A percentile compares a stretch with the other conserved stretches of the same genome.
phyloP scores from a whole-genome alignment of 2,113 vertebrate genomes.

The Vimba vimba region DNA sequence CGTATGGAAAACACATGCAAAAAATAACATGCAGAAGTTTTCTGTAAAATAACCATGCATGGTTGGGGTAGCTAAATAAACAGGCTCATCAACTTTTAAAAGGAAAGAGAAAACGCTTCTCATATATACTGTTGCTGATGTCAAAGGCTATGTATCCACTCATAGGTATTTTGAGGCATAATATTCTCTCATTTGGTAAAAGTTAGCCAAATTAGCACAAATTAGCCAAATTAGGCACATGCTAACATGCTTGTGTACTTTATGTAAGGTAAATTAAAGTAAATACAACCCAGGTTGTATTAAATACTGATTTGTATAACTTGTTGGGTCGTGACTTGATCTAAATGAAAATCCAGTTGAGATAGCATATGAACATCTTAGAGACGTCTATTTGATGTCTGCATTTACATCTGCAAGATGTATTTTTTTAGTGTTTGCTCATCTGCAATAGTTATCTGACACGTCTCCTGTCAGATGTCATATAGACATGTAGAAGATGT shows the following conservation, averaged over 20 bases:
- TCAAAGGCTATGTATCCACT: neutral
- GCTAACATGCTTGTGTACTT: neutral
- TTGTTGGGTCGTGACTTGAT: neutral
- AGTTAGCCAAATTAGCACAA: neutral
- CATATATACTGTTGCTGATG: neutral
- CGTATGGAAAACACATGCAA: neutral
- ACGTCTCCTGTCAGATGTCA: too few species aligned
- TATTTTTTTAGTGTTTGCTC: too few species aligned
- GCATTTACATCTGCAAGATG: too few species aligned
- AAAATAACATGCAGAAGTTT: neutral
- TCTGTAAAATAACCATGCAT: neutral
- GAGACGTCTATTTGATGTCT: too few species aligned
- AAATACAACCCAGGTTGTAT: neutral
- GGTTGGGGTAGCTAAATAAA: neutral
- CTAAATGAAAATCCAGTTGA: neutral
- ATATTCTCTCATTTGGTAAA: neutral
- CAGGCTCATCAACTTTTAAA: neutral
- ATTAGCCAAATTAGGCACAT: neutral
- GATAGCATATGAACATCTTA: too few species aligned
- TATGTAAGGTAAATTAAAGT: neutral
- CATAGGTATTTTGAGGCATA: neutral
- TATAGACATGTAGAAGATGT: too few species aligned
- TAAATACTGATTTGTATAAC: neutral
- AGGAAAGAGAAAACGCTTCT: neutral
- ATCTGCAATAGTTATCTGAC: too few species aligned